Conservation (phyloP, 1,140 invertebrate genomes). For the Macrobrachium nipponense region DNA sequence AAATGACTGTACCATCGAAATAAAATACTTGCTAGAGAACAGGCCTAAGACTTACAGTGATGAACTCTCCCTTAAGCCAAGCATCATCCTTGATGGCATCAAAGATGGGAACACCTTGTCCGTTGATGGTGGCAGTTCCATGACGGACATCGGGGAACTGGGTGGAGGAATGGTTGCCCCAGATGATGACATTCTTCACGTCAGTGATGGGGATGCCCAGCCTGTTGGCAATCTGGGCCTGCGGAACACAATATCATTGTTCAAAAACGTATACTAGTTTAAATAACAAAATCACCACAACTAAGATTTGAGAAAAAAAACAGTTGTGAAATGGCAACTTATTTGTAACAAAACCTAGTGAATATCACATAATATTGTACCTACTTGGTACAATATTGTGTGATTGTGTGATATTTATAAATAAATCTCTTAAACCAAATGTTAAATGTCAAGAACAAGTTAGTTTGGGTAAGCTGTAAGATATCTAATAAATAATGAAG, state of each 20-base stretch:
- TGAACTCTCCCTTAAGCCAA: slow-evolving; percentile 86
- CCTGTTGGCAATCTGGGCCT: slow-evolving; percentile 65
- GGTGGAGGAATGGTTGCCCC: slow-evolving; percentile 99
- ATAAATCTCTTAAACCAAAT: too few species aligned
- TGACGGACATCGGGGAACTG: slow-evolving; percentile 97
- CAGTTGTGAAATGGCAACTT: too few species aligned
- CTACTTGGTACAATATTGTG: too few species aligned
- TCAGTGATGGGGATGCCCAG: slow-evolving; percentile 76
- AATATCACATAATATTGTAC: too few species aligned
- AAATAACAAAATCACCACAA: slow-evolving; percentile 65
- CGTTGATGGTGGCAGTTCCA: slow-evolving; percentile 77
- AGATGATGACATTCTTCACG: slow-evolving; percentile 95
- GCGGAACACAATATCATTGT: neutral
- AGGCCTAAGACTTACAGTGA: slow-evolving; percentile 71
- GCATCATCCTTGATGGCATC: slow-evolving; percentile 84
- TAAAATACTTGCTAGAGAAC: neutral
- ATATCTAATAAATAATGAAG: too few species aligned
- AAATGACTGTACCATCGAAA: neutral
- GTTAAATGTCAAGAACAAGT: too few species aligned
- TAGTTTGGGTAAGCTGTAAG: too few species aligned
- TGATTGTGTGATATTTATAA: too few species aligned
- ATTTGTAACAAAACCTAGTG: too few species aligned
- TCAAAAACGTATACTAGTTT: neutral
- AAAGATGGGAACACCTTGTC: slow-evolving; percentile 70
- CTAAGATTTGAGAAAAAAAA: neutral